A percentile compares a stretch with the other conserved stretches of the same genome.
Conservation (phyloP, 2,113 vertebrate species). For the Phylloscopus whistleri region DNA sequence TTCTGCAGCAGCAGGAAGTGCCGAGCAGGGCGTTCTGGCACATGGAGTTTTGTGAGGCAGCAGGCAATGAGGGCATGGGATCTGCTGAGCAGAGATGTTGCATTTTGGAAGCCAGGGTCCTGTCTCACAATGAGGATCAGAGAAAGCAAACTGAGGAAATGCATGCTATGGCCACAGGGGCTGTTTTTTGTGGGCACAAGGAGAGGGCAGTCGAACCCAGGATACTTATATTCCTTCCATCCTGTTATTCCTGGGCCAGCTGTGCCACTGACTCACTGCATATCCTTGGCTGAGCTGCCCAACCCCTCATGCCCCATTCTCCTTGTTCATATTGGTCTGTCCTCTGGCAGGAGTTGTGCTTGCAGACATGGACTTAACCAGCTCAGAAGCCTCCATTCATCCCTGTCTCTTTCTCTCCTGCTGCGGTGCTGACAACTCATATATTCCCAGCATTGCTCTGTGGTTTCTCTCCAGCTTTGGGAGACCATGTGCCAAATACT, state of each 20-base stretch:
- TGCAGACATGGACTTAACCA: neutral
- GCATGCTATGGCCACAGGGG: neutral
- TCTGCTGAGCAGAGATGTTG: neutral
- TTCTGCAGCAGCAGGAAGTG: rapidly evolving
- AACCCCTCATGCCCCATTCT: neutral
- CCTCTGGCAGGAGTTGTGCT: neutral
- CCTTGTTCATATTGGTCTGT: neutral
- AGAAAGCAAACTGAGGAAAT: neutral
- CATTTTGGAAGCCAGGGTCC: neutral
- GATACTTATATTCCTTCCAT: neutral
- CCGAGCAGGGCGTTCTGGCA: rapidly evolving
- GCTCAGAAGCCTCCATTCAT: neutral
- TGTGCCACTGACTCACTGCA: rapidly evolving
- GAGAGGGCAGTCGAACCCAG: neutral
- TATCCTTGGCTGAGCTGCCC: neutral
- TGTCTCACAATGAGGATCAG: neutral
- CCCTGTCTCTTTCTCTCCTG: neutral
- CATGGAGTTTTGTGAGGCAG: neutral
- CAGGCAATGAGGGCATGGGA: rapidly evolving
- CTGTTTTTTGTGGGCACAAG: neutral
- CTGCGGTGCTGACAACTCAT: conserved; percentile 39
- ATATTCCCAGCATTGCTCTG: conserved; percentile 1
- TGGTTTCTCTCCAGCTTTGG: conserved; percentile 34
- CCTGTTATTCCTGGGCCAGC: neutral
- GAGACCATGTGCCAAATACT: conserved; percentile 10